These are phyloP conservation scores for Phaethon lepturus DNA, from an alignment of 2,113 vertebrate species.

Conservation along the genomic window DNA sequence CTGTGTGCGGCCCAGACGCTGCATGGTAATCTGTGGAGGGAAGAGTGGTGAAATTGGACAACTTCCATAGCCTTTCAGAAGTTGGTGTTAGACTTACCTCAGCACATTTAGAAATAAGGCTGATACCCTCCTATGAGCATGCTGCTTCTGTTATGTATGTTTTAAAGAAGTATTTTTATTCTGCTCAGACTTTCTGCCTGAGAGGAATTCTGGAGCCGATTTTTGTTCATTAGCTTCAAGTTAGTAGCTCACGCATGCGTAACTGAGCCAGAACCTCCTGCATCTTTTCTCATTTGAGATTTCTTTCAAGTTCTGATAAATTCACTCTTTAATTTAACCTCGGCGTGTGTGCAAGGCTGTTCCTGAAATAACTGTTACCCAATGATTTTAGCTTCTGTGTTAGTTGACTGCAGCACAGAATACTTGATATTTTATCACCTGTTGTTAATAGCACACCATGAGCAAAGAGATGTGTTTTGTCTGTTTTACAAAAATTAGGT, in stretches of 20 bases:
- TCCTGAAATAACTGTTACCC: neutral
- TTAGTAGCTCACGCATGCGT: neutral
- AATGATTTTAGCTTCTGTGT: neutral
- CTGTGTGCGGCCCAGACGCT: neutral
- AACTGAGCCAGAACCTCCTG: neutral
- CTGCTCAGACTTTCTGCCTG: neutral
- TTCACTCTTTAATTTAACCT: neutral
- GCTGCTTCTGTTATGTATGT: neutral
- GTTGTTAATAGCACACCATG: neutral
- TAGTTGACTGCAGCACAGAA: neutral
- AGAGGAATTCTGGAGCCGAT: neutral
- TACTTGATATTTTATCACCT: neutral
- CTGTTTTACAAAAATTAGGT: neutral
- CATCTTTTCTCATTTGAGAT: neutral
- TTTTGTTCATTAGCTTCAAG: neutral
- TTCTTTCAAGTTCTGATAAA: neutral
- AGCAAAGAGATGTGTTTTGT: neutral
- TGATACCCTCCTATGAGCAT: neutral
- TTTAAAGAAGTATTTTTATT: neutral
- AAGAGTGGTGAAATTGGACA: neutral
- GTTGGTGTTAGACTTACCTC: neutral
- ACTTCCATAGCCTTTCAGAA: neutral
- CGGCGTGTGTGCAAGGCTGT: neutral
- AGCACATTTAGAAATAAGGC: neutral
- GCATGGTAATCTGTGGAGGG: neutral